A percentile compares a stretch with the other conserved stretches of the same genome.
Evolutionary conservation across 2,113 vertebrate genomes (phyloP).

Genomic region (Asarcornis scutulata): DNA sequence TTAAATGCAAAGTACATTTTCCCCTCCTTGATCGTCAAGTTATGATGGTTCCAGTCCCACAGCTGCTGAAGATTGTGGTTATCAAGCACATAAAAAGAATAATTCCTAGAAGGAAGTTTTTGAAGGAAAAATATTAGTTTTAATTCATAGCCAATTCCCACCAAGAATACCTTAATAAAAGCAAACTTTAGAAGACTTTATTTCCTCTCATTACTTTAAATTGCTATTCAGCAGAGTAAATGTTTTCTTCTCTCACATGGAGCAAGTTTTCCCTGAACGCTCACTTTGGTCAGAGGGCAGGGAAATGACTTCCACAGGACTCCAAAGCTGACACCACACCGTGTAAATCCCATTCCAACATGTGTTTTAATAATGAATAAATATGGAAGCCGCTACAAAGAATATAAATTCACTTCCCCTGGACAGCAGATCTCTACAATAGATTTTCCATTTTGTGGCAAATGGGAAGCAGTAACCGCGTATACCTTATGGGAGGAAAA

Average conservation of each 20-base stretch:
- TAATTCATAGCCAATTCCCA: background rate
- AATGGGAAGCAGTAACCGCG: background rate
- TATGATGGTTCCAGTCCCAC: constrained; percentile 97
- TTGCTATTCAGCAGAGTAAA: background rate
- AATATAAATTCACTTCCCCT: background rate
- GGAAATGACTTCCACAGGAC: background rate
- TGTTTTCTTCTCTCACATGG: background rate
- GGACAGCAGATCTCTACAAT: background rate
- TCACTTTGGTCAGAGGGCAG: background rate
- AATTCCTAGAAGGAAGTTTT: constrained; percentile 79
- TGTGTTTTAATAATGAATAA: background rate
- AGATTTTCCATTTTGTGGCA: background rate
- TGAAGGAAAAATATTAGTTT: constrained; percentile 7
- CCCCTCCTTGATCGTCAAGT: constrained; percentile 91
- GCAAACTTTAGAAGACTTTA: background rate
- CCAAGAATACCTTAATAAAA: background rate
- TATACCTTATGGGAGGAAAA: background rate
- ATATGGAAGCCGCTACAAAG: background rate
- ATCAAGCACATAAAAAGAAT: constrained; percentile 92
- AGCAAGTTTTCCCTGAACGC: background rate
- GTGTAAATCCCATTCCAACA: background rate
- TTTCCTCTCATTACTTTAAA: background rate
- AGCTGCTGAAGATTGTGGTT: constrained; percentile 95
- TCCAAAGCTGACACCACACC: background rate
- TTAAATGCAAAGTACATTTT: constrained; percentile 95